Conservation (phyloP, 2,797 vertebrate species). For the Pogonophryne albipinna region DNA sequence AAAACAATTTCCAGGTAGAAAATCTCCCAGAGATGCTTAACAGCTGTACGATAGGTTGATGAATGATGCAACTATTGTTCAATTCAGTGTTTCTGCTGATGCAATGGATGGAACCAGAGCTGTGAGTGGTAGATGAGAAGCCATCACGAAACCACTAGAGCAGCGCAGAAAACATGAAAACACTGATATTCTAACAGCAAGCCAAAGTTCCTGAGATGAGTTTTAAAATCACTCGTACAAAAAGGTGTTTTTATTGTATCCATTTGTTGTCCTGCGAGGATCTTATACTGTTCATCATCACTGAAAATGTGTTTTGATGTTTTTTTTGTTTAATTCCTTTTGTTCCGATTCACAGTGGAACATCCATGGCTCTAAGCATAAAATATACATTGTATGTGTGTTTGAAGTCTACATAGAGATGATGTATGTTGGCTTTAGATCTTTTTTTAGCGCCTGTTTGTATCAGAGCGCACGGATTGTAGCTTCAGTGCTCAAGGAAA, state of each 20-base stretch:
- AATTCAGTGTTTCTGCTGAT: slow-evolving; percentile 34
- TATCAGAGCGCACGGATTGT: not conserved
- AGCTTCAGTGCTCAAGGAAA: slow-evolving; percentile 2
- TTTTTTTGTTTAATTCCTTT: slow-evolving; percentile 22
- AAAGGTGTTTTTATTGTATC: not conserved
- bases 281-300: slow-evolving; percentile 1
- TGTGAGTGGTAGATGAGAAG: slow-evolving; percentile 46
- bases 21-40: not conserved
- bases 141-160: slow-evolving; percentile 30
- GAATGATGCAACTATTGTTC: slow-evolving; percentile 34
- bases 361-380: slow-evolving; percentile 15
- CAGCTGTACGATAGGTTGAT: slow-evolving; percentile 2
- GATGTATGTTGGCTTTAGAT: slow-evolving; percentile 16
- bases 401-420: slow-evolving; percentile 40
- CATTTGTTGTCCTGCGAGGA: slow-evolving; percentile 12
- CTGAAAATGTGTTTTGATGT: slow-evolving; percentile 43
- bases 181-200: slow-evolving; percentile 21
- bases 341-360: slow-evolving; percentile 9
- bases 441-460: slow-evolving; percentile 12
- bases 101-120: slow-evolving; percentile 29
- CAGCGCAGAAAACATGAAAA: slow-evolving; percentile 21
- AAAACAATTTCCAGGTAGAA: not conserved
- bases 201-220: slow-evolving; percentile 29
- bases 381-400: slow-evolving; percentile 35
- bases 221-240: slow-evolving; percentile 14